A percentile compares a stretch with the other conserved stretches of the same genome.
phyloP scores from a whole-genome alignment of 2,888 invertebrate genomes.

The Mylabris sibirica region DNA sequence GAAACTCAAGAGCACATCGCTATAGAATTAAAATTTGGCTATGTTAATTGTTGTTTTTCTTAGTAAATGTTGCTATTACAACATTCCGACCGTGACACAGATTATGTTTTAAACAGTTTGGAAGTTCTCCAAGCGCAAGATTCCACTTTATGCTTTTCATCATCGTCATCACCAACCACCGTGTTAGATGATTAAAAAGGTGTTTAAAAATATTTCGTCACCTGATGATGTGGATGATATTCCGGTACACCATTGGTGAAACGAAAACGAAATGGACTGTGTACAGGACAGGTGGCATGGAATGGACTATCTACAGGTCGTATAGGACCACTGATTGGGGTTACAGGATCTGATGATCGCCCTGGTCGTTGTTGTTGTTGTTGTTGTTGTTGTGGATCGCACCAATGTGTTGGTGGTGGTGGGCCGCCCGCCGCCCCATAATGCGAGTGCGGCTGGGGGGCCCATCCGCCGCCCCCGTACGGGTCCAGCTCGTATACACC shows the following conservation, averaged over 20 bases:
- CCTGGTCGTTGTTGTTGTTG: slow-evolving; percentile 52
- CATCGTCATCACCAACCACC: too few relatives aligned
- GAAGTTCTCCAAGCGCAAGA: slow-evolving; percentile 15
- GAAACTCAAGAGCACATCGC: too few relatives aligned
- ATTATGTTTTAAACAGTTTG: background rate
- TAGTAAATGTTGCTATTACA: background rate
- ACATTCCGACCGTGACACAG: slow-evolving; percentile 26
- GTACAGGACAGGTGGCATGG: slow-evolving; percentile 73
- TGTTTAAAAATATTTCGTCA: slow-evolving; percentile 39
- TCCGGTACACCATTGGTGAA: slow-evolving; percentile 65
- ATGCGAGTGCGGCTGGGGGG: slow-evolving; percentile 53
- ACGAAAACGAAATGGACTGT: slow-evolving; percentile 76
- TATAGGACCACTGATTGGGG: slow-evolving; percentile 61
- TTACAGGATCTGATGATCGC: slow-evolving; percentile 64
- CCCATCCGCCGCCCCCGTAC: slow-evolving; percentile 62
- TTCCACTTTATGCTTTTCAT: background rate
- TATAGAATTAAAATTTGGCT: too few relatives aligned
- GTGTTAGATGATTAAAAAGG: slow-evolving; percentile 3
- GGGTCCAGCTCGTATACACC: slow-evolving; percentile 61
- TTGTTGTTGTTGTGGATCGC: slow-evolving; percentile 45
- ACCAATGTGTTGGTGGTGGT: slow-evolving; percentile 50
- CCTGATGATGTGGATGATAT: slow-evolving; percentile 62
- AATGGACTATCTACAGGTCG: slow-evolving; percentile 58
- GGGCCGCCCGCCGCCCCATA: slow-evolving; percentile 52
- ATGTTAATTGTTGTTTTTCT: background rate